Evolutionary conservation across 2,888 invertebrate species (phyloP), one percentile per base, ranked within the genome.

Genomic region (Torymus tubicola): DNA sequence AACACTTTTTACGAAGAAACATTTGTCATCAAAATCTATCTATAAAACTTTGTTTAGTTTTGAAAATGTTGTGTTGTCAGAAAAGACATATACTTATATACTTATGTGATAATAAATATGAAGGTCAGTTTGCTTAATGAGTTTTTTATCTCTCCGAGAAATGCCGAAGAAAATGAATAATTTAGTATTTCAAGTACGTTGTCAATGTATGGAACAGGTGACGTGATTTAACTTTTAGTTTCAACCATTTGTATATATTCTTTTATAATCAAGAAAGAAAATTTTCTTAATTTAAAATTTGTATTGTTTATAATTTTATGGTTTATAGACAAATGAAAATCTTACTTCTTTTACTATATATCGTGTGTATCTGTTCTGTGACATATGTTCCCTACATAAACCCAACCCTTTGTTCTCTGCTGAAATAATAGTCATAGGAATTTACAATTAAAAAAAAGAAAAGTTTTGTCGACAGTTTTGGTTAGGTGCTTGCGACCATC

Each of bases 391-490:
- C 16, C 52, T 64, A 52, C 10, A 64, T n/a, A 31, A 65, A 2
- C 60, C 55, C 53, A 68, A 50, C 68, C 53, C 64, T 70, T 64
- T 79, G 58, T 64, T 64, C 78, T 79, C 69, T 69, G 73, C 69
- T 74, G 21, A 68, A 68, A 61, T 14, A 55, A 18, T 71, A 71
- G 60, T 11, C 50, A 60, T n/a, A 55, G 5, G 16, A 11, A 64
- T 31, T 65, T n/a, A 31, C 14, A 63, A 65, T 60, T 50, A 13
- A 58, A 57, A 61, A 11, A 64, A 16, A 71, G 31, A 64, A 68
- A 42, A 65, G 12, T 64, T 68, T 68, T 14, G 24, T 70, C 5
- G 64, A 64, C n/a, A 24, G 18, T 67, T 50, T 67, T 16, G 2
- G n/a, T 70, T 57, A 68, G 67, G 68, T 60, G 72, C 63, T 79